These are phyloP conservation scores for Actinostola sp. DNA, from an alignment of 92 coral and sea anemone species.

Conservation along the genomic window DNA sequence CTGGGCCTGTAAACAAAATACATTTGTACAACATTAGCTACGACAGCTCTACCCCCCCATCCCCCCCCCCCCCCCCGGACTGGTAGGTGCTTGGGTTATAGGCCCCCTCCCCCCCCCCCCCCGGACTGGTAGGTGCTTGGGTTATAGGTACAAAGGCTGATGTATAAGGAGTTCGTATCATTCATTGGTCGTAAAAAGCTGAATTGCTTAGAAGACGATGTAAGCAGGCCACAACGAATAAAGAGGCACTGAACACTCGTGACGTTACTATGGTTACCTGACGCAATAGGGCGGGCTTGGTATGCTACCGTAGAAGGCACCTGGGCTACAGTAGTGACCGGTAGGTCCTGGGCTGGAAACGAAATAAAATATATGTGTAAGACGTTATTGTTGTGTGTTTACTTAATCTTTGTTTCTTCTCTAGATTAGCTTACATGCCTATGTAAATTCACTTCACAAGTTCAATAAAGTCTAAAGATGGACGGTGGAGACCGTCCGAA, in stretches of 20 bases:
- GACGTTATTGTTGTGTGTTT: too few species aligned
- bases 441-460: too few species aligned
- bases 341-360: constrained; percentile 80
- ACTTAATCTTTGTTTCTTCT: too few species aligned
- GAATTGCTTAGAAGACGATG: too few species aligned
- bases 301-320: constrained; percentile 88
- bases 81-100: constrained; percentile 78
- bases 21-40: neutral
- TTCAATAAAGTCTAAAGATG: too few species aligned
- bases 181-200: constrained; percentile 75
- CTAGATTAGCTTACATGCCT: too few species aligned
- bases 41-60: too few species aligned
- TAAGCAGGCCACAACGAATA: too few species aligned
- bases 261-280: constrained; percentile 61
- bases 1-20: constrained; percentile 41
- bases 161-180: constrained; percentile 78
- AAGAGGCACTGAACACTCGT: neutral
- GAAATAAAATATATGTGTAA: constrained; percentile 2
- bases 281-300: constrained; percentile 93
- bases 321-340: constrained; percentile 83
- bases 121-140: constrained; percentile 84
- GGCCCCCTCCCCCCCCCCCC: constrained; percentile 87
- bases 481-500: too few species aligned
- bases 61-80: too few species aligned
- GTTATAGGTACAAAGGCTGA: constrained; percentile 89